Percentiles rank a stretch among this genome's conserved stretches.
Conservation (phyloP, 2,888 invertebrate genomes). For the Ecdyonurus torrentis region DNA sequence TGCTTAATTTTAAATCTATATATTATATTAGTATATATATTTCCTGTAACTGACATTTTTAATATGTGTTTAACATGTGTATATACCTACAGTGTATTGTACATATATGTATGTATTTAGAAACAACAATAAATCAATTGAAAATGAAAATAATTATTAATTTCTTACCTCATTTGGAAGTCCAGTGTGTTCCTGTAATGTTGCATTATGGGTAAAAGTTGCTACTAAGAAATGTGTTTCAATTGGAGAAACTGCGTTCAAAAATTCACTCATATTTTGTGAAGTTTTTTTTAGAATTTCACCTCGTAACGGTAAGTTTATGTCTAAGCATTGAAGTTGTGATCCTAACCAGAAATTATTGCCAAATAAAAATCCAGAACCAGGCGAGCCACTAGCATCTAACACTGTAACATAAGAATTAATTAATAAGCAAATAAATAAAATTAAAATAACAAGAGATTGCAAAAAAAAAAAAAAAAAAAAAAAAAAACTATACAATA, state of each 20-base stretch:
- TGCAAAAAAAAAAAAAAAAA: no score
- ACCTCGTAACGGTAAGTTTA: slow-evolving; percentile 12
- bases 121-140: no score
- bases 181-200: slow-evolving; percentile 25
- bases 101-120: no score
- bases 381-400: slow-evolving; percentile 37
- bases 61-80: no score
- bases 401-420: slow-evolving; percentile 24
- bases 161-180: slow-evolving; percentile 26
- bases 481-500: no score
- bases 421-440: slow-evolving; percentile 4
- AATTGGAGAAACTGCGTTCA: slow-evolving; percentile 22
- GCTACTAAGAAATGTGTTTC: slow-evolving; percentile 24
- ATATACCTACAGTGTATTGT: no score
- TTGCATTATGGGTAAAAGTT: slow-evolving; percentile 27
- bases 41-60: no score
- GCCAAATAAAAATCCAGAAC: slow-evolving; percentile 36
- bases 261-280: slow-evolving; percentile 11
- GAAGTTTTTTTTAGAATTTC: slow-evolving; percentile 10
- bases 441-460: not conserved
- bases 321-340: slow-evolving; percentile 31
- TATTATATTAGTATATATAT: no score
- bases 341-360: slow-evolving; percentile 43
- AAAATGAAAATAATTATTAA: not conserved
- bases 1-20: no score